Percentiles rank a stretch among this genome's conserved stretches.
phyloP scores from a whole-genome alignment of 2,888 invertebrate species.

The Mycalesis mineus region DNA sequence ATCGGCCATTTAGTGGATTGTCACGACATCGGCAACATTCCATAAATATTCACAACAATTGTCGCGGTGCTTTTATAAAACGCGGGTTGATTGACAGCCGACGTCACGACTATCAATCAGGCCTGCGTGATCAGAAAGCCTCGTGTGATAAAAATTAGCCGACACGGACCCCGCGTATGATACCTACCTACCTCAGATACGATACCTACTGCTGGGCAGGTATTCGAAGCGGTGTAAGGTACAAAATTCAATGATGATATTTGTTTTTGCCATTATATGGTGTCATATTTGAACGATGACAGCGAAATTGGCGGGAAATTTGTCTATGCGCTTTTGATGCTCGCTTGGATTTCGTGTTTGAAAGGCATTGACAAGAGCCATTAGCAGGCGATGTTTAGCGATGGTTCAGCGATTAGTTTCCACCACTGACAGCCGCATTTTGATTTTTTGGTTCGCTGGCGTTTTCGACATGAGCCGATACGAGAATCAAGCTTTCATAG shows the following conservation, averaged over 20 bases:
- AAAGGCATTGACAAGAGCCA: slow-evolving; percentile 39
- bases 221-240: slow-evolving; percentile 29
- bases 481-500: slow-evolving; percentile 42
- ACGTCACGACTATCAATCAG: slow-evolving; percentile 65
- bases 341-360: slow-evolving; percentile 39
- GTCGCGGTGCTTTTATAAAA: slow-evolving; percentile 62
- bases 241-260: slow-evolving; percentile 37
- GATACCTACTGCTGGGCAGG: neutral
- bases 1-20: slow-evolving; percentile 59
- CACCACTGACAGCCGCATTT: slow-evolving; percentile 42
- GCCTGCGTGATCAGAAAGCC: slow-evolving; percentile 52
- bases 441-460: slow-evolving; percentile 35
- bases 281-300: slow-evolving; percentile 43
- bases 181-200: slow-evolving; percentile 2
- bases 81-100: slow-evolving; percentile 64
- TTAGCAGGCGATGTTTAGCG: slow-evolving; percentile 33
- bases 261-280: slow-evolving; percentile 42
- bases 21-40: slow-evolving; percentile 50
- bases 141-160: slow-evolving; percentile 31
- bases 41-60: slow-evolving; percentile 71
- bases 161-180: slow-evolving; percentile 25
- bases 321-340: slow-evolving; percentile 65
- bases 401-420: slow-evolving; percentile 37
- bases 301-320: slow-evolving; percentile 55
- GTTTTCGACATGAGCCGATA: slow-evolving; percentile 36